These are phyloP conservation scores for Neocrepidodera transversa DNA, from an alignment of 2,888 invertebrate genomes.

Conservation along the genomic window DNA sequence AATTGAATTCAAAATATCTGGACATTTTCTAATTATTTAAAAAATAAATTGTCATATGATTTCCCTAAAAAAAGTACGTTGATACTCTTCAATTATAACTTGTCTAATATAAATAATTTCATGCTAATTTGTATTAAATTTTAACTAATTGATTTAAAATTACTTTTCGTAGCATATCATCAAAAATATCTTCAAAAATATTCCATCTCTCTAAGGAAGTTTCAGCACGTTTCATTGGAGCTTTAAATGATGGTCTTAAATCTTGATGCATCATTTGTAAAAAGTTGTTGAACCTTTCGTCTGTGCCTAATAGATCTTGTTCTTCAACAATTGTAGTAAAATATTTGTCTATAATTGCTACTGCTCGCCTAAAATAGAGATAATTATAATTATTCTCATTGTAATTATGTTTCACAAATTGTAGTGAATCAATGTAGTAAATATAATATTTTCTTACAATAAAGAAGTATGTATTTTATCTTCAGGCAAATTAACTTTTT, in stretches of 20 bases:
- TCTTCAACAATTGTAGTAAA: slow-evolving; percentile 81
- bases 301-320: slow-evolving; percentile 82
- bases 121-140: too few species aligned
- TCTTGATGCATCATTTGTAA: slow-evolving; percentile 76
- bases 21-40: too few species aligned
- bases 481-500: slow-evolving; percentile 74
- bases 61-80: too few species aligned
- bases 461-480: slow-evolving; percentile 83
- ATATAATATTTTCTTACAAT: too few species aligned
- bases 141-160: too few species aligned
- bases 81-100: too few species aligned
- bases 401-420: too few species aligned
- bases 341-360: slow-evolving; percentile 75
- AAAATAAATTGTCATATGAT: too few species aligned
- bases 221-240: slow-evolving; percentile 58
- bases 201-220: slow-evolving; percentile 73
- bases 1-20: too few species aligned
- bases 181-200: slow-evolving; percentile 65
- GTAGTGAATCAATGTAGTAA: too few species aligned
- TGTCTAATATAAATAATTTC: too few species aligned
- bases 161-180: slow-evolving; percentile 66
- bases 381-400: too few species aligned
- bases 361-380: slow-evolving; percentile 67
- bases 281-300: slow-evolving; percentile 73
- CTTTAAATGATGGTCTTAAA: slow-evolving; percentile 49